Base-by-base conservation (phyloP, 1,140 invertebrate genomes). In the Calosoma granatense region DNA sequence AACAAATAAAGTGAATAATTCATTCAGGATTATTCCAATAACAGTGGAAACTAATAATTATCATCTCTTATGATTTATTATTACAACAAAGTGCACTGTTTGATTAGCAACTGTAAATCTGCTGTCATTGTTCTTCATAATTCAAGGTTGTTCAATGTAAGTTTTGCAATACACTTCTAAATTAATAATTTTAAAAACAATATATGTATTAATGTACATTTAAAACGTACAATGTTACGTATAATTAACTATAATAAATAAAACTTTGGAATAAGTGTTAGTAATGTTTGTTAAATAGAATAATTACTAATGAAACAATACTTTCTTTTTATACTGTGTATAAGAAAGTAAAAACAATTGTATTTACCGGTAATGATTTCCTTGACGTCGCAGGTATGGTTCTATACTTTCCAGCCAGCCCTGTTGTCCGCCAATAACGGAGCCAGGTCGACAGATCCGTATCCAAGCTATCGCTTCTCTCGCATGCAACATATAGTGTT, bases 391-490 rank as follows among this genome's bases (percentile, higher is more conserved):
- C 1, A 80, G 65, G 60, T 59, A 69, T 19, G 62, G 63, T 60
- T 81, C 72, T 53, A 77, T 70, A 15, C 79, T 77, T 72, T 87
- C 82, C 14, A 92, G 73, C 80, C 86, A 92, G 39, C 81, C 74
- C 71, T 92, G 90, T 66, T 92, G 90, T 54, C 83, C 81, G 1
- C 88, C 89, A 64, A 91, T 90, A 9, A 92, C 82, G 26, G 85
- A 90, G 1, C 90, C 90, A 22, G 90, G 88, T 36, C 90, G 76
- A 70, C 88, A 91, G 53, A 92, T 85, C 65, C 90, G 73, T 53
- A 87, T 71, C 90, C 90, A 93, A 2, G 84, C 88, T 65, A 92
- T 91, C n/a, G 81, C 79, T 72, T 92, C 88, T 56, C 76, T 79
- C 1, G 90, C 88, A n/a, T 83, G 83, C 70, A 92, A 83, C 59